Conservation (phyloP, 2,888 invertebrate genomes). For the Yponomeuta sedellus region DNA sequence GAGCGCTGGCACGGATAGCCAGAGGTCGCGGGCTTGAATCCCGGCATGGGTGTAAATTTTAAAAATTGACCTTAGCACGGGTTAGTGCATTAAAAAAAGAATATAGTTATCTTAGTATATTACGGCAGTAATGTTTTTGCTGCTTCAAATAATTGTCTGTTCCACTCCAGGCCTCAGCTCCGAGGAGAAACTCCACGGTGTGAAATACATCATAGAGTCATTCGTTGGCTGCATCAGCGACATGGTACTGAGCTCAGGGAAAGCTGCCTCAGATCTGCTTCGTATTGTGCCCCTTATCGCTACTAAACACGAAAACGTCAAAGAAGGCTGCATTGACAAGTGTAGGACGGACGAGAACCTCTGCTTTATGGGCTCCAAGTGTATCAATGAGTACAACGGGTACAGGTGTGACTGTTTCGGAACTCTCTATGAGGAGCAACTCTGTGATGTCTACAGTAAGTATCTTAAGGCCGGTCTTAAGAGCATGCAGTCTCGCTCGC, state of each 20-base stretch:
- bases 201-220: slow-evolving; percentile 94
- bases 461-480: no score
- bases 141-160: not conserved
- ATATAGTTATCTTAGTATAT: no score
- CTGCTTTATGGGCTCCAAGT: slow-evolving; percentile 91
- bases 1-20: no score
- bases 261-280: slow-evolving; percentile 87
- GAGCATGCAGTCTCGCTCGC: no score
- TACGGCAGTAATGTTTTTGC: no score
- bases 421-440: slow-evolving; percentile 92
- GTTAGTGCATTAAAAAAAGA: no score
- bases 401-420: slow-evolving; percentile 96
- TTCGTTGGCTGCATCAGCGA: slow-evolving; percentile 95
- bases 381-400: slow-evolving; percentile 94
- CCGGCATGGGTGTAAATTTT: no score
- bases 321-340: slow-evolving; percentile 91
- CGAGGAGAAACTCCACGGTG: slow-evolving; percentile 91
- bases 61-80: no score
- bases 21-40: no score
- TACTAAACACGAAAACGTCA: slow-evolving; percentile 91
- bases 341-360: slow-evolving; percentile 88
- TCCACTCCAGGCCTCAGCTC: slow-evolving; percentile 83
- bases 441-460: slow-evolving; percentile 94
- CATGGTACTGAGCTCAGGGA: slow-evolving; percentile 89
- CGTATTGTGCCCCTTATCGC: slow-evolving; percentile 90